Base-by-base conservation (phyloP, 2,113 vertebrate species). In the Varanus salvator region DNA sequence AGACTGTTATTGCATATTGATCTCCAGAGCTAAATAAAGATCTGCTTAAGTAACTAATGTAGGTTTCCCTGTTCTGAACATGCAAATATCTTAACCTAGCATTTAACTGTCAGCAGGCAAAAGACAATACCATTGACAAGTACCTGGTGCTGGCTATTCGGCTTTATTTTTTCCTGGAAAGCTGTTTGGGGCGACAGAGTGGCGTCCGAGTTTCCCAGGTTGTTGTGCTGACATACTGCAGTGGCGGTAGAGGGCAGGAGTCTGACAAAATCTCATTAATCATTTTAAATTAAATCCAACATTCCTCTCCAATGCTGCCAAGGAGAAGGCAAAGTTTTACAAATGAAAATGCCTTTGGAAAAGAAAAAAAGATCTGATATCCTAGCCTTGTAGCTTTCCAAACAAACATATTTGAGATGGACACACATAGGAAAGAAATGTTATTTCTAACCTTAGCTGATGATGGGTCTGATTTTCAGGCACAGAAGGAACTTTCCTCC, bases 261-360 rank as follows among this genome's bases (percentile, higher is more conserved):
- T 94, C 96, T 96, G 97, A 97, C 97, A 97, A 97, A 97, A 97
- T 97, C 97, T 96, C 98, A 98, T 98, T 98, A 98, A 98, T 98
- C 98, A 98, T 98, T 97, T 97, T 97, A 98, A 98, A 98, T 98
- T 97, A 98, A 97, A 97, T 95, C 96, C 97, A 97, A 97, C 97
- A 94, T 97, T 97, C 96, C 93, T 95, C 96, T 96, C 96, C 92
- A 93, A 93, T 93, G 82, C 89, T 88, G 93, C 95, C 92, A 95
- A 94, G 94, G 95, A 97, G 95, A 96, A 97, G 98, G 95, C 93
- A 93, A 95, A 94, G 93, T 96, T 95, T 96, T 95, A 96, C 96
- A 97, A 98, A 98, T 95, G 96, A 95, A 95, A 93, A 94, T 93
- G 92, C 94, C 91, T 91, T 95, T 90, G 68, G 89, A 94, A 95